Evolutionary conservation across 2,888 invertebrate genomes (phyloP).

Genomic region (Drosophila phalerata): DNA sequence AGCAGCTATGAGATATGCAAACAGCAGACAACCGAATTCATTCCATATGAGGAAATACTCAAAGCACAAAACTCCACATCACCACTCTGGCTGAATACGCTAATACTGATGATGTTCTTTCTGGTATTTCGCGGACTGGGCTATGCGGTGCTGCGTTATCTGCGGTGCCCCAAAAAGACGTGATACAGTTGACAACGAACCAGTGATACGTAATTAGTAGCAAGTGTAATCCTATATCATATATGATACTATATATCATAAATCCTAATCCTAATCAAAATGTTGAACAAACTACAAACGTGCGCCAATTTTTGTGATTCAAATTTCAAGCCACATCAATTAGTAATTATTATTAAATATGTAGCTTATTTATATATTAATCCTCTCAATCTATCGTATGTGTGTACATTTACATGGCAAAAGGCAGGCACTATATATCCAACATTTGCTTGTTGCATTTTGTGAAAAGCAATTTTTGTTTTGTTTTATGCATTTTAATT

Average conservation of each 20-base stretch:
- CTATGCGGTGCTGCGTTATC: conserved; percentile 90
- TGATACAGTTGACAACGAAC: conserved; percentile 77
- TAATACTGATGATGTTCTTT: conserved; percentile 90
- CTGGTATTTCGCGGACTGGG: conserved; percentile 90
- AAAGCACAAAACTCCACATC: conserved; percentile 88
- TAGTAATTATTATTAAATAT: conserved; percentile 38
- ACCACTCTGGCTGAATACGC: conserved; percentile 91
- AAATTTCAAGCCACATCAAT: conserved; percentile 73
- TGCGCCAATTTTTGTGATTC: conserved; percentile 78
- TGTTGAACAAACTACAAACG: conserved; percentile 69
- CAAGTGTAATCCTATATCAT: conserved; percentile 32
- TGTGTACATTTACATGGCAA: conserved; percentile 37
- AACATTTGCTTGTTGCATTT: conserved; percentile 64
- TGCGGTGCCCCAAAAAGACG: conserved; percentile 88
- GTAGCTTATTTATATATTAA: conserved; percentile 36
- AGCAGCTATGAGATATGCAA: conserved; percentile 89
- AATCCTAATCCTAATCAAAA: conserved; percentile 21
- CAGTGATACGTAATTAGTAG: conserved; percentile 75
- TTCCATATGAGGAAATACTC: conserved; percentile 89
- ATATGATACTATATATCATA: conserved; percentile 4
- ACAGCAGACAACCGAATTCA: conserved; percentile 86
- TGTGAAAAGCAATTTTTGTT: conserved; percentile 65
- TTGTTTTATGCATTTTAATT: conserved; percentile 81
- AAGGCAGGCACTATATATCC: conserved; percentile 61
- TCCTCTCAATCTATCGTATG: conserved; percentile 15